Base-by-base conservation (phyloP, 2,888 invertebrate species). In the Euplexia lucipara region DNA sequence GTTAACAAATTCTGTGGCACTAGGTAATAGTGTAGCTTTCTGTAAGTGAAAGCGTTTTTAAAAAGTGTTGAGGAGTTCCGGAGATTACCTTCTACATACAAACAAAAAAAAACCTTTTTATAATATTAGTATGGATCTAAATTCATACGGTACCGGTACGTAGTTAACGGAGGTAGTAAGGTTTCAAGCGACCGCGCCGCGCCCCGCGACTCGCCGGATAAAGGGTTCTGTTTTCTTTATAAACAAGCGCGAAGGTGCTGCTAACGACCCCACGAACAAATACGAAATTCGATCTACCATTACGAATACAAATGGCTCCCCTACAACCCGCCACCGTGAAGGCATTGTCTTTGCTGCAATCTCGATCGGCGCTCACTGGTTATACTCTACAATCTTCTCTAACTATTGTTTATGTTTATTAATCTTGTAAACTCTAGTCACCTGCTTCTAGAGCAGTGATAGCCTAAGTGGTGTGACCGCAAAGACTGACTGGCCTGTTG, bases 241-340 rank as follows among this genome's bases (percentile, higher is more conserved):
- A 94, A 93, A 94, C 92, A 94, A 92, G 87, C 90, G 89, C 87
- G 91, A 91, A 95, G 94, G 94, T 93, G 94, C 91, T 90, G 94
- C 88, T 95, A 95, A 94, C 93, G 93, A 95, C 93, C 93, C 93
- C 88, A 89, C 89, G 92, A 93, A 94, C 94, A 95, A 95, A 95
- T 93, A 95, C 93, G 94, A 95, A 95, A 95, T 94, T 95, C 92
- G 94, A 95, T 95, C 93, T 91, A 88, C 92, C 91, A 95, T 94
- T 93, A 93, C 94, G 92, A 92, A 93, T 94, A 95, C 94, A 93
- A 94, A 94, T 92, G 90, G 88, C 88, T 91, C 90, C 94, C 86
- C 83, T 85, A 82, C 79, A 83, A 79, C 83, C 83, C 81, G 82
- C 87, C 84, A 81, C 83, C 84, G 84, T 86, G 83, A 86, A 88